Evolutionary conservation across 2,888 invertebrate species (phyloP), one percentile per base, ranked within the genome.

Genomic region (Elysia crispata): DNA sequence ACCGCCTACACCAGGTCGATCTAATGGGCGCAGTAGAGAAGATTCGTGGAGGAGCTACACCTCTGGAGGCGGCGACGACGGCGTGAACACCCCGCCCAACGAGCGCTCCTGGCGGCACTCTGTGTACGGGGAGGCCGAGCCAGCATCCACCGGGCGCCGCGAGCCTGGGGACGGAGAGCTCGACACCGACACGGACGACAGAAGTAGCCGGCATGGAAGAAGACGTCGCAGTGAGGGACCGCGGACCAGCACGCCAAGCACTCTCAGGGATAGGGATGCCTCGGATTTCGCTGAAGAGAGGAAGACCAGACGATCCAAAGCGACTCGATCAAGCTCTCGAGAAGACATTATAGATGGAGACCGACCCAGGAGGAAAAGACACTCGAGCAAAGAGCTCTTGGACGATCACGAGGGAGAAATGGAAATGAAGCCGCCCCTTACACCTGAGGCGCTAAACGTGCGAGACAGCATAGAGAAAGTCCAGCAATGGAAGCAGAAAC

Each of bases 391-490:
- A 66, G 89, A 89, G 75, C 69, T 88, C 23, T 77, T 88, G 50
- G 89, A 89, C 73, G 87, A 86, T 49, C 30, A 67, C 23, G 83
- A 81, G 15, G 31, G 54, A 15, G 81, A 81, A n/a, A 64, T 33
- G 23, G 66, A 72, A 1, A 81, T 74, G 0, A 79, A 76, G 25
- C 77, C 85, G 20, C 85, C 88, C n/a, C 83, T 90, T 64, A 90
- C 91, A 15, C 88, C 89, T 18, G 91, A 91, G 81, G 89, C 87
- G 25, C 82, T 91, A 30, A 87, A 87, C 18, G 81, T 91, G 62
- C 87, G 90, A 66, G 91, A 91, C 33, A 91, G 91, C 84, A 90
- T 91, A 57, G 91, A 91, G 75, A 91, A 91, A 81, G 91, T 91
- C n/a, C 87, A 89, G 31, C 87, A 85, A 57, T 91, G 91, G 91